A percentile compares a stretch with the other conserved stretches of the same genome.
These are phyloP conservation scores for Orthosia gracilis DNA, from an alignment of 2,888 invertebrate genomes.

Conservation along the genomic window DNA sequence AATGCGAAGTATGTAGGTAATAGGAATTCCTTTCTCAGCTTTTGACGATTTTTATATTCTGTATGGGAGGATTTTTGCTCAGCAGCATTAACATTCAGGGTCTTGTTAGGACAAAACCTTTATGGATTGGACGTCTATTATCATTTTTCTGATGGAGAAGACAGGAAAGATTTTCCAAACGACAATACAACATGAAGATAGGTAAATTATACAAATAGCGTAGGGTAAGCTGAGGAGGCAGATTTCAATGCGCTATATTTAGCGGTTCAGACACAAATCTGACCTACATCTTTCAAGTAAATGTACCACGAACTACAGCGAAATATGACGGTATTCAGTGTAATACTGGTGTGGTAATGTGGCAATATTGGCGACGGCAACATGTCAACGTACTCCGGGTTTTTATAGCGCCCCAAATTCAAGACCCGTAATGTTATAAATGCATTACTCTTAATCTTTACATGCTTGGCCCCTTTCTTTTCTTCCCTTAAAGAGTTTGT, in stretches of 20 bases:
- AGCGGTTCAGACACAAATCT: not conserved
- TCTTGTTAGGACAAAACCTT: slow-evolving; percentile 1
- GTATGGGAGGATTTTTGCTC: slow-evolving; percentile 7
- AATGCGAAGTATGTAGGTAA: slow-evolving; percentile 29
- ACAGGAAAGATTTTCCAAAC: not conserved
- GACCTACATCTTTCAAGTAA: slow-evolving; percentile 12
- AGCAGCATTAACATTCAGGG: slow-evolving; percentile 30
- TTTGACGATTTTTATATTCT: slow-evolving; percentile 49
- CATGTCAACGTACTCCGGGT: slow-evolving; percentile 59
- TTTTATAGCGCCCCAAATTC: slow-evolving; percentile 67
- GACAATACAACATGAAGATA: not conserved
- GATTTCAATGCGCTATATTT: too few species aligned
- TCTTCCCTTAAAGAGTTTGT: slow-evolving; percentile 33
- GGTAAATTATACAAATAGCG: too few species aligned
- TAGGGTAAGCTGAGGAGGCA: too few species aligned
- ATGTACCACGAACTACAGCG: not conserved
- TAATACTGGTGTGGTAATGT: slow-evolving; percentile 37
- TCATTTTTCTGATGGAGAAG: not conserved
- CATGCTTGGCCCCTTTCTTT: slow-evolving; percentile 52
- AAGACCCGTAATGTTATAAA: slow-evolving; percentile 60
- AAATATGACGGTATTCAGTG: slow-evolving; percentile 22
- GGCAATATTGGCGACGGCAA: slow-evolving; percentile 44
- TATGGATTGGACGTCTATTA: not conserved
- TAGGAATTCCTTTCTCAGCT: slow-evolving; percentile 46
- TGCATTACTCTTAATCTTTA: slow-evolving; percentile 69